Base-by-base conservation (phyloP, 2,113 vertebrate genomes). In the Solenodon paradoxus region DNA sequence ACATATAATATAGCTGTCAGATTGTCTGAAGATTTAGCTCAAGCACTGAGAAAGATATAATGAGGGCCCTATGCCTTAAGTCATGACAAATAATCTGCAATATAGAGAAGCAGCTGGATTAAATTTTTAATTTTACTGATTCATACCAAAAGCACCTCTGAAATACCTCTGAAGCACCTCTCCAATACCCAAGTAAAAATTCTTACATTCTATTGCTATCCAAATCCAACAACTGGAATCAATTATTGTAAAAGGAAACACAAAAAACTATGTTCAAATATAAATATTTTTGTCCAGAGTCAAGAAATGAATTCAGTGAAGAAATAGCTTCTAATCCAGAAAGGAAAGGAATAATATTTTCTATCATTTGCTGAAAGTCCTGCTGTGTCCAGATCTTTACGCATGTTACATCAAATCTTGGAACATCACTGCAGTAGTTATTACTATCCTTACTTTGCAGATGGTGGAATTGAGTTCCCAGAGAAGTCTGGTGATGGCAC, bases 211-310 rank as follows among this genome's bases (percentile, higher is more conserved):
- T 49, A 3, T 9, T 72, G 11, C 5, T 59, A 3, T 38, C n/a
- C 2, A 66, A 53, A 63, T 19, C 28, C 42, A 49, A 82, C 28
- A 79, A 53, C 59, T 22, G 4, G 35, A 55, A 72, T 88, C 94
- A 95, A 74, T 92, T 97, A 49, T n/a, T 53, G 90, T 66, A 3
- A 88, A 80, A 55, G 88, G 12, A 0, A 94, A 47, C 13, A 61
- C 20, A 66, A 69, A 35, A 80, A 35, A 72, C 47, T 92, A 32
- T 11, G 74, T 93, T 88, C 30, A 64, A 55, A 49, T 49, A 61
- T 81, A 78, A 71, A 78, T 51, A 45, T 90, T 64, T 94, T 94
- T 81, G 72, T 96, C 79, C 57, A 79, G 16, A 78, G 24, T 32
- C 45, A 97, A 69, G 63, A 35, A 94, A 88, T 79, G 45, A 64